Evolutionary conservation across 2,888 invertebrate genomes (phyloP), one percentile per base, ranked within the genome.

Genomic region (Hypomecis atomaria): DNA sequence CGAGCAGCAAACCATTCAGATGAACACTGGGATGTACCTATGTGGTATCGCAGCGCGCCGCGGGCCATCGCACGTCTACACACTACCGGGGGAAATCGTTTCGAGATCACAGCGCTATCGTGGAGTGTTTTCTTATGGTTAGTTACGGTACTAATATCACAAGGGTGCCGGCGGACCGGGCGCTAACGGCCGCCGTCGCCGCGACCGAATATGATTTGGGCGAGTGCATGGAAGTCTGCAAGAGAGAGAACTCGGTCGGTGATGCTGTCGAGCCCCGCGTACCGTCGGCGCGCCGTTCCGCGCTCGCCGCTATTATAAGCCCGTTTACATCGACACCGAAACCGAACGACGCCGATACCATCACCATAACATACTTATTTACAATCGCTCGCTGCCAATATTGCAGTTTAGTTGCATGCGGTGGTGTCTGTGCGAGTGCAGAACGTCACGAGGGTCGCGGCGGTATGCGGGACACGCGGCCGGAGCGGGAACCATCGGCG

Each of bases 221-320:
- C 95, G 94, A 95, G 95, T 92, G 94, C 94, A 94, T 94, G 95
- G 95, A 95, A 95, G 95, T 95, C 95, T 95, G 95, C 93, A 95
- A 95, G 94, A 89, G 86, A 92, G 86, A 90, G 81, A 90, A 86
- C 85, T 82, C 81, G 81, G 82, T 86, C 85, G 82, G 84, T 80
- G 77, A 82, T 76, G 75, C 73, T 73, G 50, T 45, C 54, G 57
- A 40, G 57, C 58, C 57, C 66, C 63, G 52, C 10, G 56, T 37
- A 56, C 52, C 52, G 23, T 23, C 23, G 23, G 44, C 7, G 60
- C 49, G 11, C 8, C 50, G 47, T 34, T 44, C 23, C 7, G 38
- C 34, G 59, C 49, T 50, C 54, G 61, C 37, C 56, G 50, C 58
- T 52, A 59, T 53, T 44, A 50, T 52, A 55, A 42, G 47, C 48